Evolutionary conservation across 2,113 vertebrate genomes (phyloP).

Genomic region (Isurus oxyrinchus): DNA sequence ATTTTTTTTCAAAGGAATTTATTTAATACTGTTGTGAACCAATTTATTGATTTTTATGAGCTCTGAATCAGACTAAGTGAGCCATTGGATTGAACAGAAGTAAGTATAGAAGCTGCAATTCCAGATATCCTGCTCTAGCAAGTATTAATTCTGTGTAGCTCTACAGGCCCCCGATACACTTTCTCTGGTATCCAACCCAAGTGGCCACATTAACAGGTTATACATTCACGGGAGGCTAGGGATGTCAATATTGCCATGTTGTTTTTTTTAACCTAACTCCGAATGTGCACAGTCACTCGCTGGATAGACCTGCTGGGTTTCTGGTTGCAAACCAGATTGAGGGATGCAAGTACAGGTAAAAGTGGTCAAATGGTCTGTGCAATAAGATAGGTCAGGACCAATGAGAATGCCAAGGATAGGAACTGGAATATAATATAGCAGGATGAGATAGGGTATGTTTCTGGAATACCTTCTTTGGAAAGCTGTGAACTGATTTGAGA

Average conservation of each 20-base stretch:
- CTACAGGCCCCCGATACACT: neutral
- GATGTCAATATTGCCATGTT: neutral
- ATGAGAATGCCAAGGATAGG: neutral
- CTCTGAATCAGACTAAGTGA: neutral
- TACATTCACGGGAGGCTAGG: neutral
- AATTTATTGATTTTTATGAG: neutral
- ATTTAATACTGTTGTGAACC: neutral
- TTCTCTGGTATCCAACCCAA: neutral
- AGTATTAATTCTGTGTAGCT: neutral
- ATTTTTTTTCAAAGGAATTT: neutral
- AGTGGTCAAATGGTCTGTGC: neutral
- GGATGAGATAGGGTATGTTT: neutral
- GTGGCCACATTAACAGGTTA: neutral
- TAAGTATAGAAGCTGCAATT: neutral
- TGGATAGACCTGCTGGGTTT: neutral
- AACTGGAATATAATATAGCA: neutral
- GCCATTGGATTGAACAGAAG: neutral
- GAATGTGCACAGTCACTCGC: neutral
- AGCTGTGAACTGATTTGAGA: neutral
- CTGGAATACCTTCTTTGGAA: neutral
- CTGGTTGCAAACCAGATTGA: neutral
- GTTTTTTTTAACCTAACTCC: neutral
- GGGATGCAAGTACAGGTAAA: neutral
- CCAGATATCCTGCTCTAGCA: neutral
- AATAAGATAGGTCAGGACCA: neutral